A percentile compares a stretch with the other conserved stretches of the same genome.
Evolutionary conservation across 2,797 vertebrate genomes (phyloP).

Genomic region (Lithobates sylvaticus): DNA sequence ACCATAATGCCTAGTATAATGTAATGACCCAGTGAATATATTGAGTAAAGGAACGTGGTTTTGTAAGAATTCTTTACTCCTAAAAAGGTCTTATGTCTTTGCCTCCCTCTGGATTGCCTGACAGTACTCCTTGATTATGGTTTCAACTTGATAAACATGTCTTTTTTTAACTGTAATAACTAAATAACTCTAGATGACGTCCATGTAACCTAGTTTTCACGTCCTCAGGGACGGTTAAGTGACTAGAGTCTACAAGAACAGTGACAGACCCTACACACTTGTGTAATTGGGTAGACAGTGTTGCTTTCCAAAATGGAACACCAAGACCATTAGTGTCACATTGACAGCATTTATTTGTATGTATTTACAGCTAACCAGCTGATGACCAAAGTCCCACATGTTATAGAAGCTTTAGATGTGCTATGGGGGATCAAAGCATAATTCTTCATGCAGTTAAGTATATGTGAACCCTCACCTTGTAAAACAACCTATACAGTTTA

Average conservation of each 20-base stretch:
- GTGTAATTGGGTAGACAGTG: not conserved
- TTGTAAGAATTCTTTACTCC: not conserved
- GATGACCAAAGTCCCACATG: not conserved
- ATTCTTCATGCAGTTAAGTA: not conserved
- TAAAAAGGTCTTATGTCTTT: not conserved
- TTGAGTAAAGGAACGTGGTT: too few species aligned
- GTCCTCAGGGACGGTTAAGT: not conserved
- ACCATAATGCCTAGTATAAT: not conserved
- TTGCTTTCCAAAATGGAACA: not conserved
- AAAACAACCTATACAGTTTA: too few species aligned
- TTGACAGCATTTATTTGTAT: not conserved
- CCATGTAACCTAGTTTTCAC: not conserved
- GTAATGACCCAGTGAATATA: too few species aligned
- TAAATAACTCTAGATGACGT: not conserved
- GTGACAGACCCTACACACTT: not conserved
- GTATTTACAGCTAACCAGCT: not conserved
- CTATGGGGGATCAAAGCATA: not conserved
- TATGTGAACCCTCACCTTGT: too few species aligned
- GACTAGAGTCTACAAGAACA: not conserved
- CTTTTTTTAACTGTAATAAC: not conserved
- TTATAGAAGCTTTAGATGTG: not conserved
- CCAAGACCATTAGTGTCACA: conserved; percentile 1
- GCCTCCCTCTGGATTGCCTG: not conserved
- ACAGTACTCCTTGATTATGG: not conserved
- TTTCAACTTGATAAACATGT: not conserved